Conservation (phyloP, 2,888 invertebrate species). For the Cosmopolites sordidus region DNA sequence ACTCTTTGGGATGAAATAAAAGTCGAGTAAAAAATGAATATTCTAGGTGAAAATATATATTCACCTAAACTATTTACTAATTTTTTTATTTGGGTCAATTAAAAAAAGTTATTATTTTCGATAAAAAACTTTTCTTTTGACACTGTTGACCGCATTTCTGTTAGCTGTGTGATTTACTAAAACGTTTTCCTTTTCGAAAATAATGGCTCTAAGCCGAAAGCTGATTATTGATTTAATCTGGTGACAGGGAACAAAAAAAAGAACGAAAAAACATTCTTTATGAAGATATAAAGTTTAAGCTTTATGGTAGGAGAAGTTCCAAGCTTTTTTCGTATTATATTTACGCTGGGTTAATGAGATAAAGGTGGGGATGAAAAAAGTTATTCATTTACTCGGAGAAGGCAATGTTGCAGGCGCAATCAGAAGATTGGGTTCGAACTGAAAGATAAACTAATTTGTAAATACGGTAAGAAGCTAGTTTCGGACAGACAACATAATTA, state of each 20-base stretch:
- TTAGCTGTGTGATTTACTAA: slow-evolving; percentile 2
- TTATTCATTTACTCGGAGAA: no score
- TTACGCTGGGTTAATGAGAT: no score
- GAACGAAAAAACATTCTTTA: neutral
- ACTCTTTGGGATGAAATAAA: no score
- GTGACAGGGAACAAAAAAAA: neutral
- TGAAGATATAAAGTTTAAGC: neutral
- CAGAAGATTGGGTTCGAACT: no score
- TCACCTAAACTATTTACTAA: neutral
- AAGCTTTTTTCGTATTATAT: neutral
- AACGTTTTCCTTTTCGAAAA: slow-evolving; percentile 10
- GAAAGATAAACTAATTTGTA: no score
- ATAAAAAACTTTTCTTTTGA: slow-evolving; percentile 1
- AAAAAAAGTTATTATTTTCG: slow-evolving; percentile 4
- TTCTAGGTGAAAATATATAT: no score
- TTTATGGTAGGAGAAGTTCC: neutral
- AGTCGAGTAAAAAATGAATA: no score
- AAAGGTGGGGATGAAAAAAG: no score
- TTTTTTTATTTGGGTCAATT: slow-evolving; percentile 1
- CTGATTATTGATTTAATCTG: slow-evolving; percentile 6
- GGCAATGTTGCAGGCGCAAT: no score
- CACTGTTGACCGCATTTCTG: slow-evolving; percentile 1
- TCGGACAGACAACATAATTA: no score
- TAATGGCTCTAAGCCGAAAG: slow-evolving; percentile 6
- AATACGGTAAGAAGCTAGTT: no score